Percentiles rank a stretch among this genome's conserved stretches.
These are phyloP conservation scores for Platorchestia sp. DNA, from an alignment of 1,140 invertebrate genomes.

Conservation along the genomic window DNA sequence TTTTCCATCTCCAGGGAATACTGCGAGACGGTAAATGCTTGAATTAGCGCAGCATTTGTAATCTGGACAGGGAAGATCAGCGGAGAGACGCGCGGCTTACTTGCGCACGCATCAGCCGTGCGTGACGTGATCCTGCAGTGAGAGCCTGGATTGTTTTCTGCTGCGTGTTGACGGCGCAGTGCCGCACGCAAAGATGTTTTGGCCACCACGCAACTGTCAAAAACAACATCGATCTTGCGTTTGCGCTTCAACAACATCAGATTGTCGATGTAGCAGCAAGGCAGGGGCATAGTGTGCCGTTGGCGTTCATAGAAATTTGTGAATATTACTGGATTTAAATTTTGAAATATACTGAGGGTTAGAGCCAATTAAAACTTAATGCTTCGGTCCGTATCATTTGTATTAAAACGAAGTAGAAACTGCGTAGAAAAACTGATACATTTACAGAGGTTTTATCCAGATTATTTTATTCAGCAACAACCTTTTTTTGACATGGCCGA, in stretches of 20 bases:
- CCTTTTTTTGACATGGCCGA: not conserved
- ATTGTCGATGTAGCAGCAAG: not conserved
- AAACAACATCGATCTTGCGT: slow-evolving; percentile 25
- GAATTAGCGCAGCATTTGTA: not conserved
- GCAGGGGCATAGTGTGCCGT: not conserved
- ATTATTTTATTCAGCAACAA: not conserved
- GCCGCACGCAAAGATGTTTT: slow-evolving; percentile 17
- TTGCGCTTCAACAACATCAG: not conserved
- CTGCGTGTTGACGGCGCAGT: not conserved
- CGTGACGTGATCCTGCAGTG: not conserved
- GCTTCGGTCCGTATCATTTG: not conserved
- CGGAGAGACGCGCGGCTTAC: not conserved
- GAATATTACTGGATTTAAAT: not conserved
- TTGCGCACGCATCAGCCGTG: not conserved
- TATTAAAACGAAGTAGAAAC: not conserved
- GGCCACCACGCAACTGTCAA: not conserved
- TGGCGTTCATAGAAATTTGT: not conserved
- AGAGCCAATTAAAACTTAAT: not conserved
- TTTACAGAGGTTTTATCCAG: not conserved
- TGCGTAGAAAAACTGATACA: not conserved
- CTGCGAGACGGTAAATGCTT: not conserved
- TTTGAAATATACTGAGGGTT: not conserved
- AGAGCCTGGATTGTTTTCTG: slow-evolving; percentile 5
- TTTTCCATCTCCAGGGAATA: not conserved
- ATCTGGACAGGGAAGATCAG: not conserved